A percentile compares a stretch with the other conserved stretches of the same genome.
Conservation (phyloP, 1,140 invertebrate species). For the Muscidifurax raptorellus region DNA sequence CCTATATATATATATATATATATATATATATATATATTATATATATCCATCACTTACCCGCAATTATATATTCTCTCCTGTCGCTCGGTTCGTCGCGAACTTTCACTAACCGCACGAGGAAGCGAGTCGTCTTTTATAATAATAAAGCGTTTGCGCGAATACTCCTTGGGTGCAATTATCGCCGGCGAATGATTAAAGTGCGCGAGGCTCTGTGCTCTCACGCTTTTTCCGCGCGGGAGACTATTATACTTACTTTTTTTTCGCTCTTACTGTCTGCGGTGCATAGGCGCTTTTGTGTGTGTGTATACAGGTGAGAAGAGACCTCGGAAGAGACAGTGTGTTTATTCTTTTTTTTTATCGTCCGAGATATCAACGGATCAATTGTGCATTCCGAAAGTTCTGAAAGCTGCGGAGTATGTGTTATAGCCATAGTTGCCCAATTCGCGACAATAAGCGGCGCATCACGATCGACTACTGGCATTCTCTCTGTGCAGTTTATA, state of each 20-base stretch:
- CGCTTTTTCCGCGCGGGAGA: neutral
- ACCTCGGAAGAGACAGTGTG: no score
- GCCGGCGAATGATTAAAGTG: constrained; percentile 12
- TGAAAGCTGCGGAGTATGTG: neutral
- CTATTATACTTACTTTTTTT: neutral
- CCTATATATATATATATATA: no score
- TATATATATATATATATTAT: no score
- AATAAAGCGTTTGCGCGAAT: neutral
- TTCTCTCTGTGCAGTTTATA: neutral
- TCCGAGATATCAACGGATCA: no score
- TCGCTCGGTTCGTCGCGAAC: neutral
- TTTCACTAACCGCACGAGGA: constrained; percentile 29
- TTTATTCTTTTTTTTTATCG: no score
- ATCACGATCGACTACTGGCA: neutral
- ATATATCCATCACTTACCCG: neutral
- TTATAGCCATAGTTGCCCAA: neutral
- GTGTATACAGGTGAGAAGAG: no score
- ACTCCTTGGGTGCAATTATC: constrained; percentile 20
- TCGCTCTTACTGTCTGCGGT: neutral
- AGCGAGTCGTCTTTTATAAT: neutral
- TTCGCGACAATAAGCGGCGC: neutral
- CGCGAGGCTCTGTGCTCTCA: neutral
- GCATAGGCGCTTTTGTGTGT: no score
- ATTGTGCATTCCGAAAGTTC: neutral
- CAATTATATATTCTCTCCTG: neutral